Percentiles rank a stretch among this genome's conserved stretches.
Conservation (phyloP, 64 coral and sea anemone species). For the Montipora foliosa region DNA sequence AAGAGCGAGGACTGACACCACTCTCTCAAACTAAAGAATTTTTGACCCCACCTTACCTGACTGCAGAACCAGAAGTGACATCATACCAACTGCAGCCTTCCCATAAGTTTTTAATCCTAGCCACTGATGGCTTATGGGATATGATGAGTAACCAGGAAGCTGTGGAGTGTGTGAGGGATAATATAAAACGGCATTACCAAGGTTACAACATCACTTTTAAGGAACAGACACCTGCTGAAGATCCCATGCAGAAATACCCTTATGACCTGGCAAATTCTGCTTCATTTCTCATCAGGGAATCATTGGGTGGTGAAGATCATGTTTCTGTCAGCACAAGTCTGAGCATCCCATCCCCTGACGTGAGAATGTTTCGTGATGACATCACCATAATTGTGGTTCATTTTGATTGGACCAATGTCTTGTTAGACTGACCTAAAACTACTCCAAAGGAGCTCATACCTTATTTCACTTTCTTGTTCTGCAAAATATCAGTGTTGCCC, state of each 20-base stretch:
- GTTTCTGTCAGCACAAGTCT: conserved; percentile 63
- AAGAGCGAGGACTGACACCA: not conserved
- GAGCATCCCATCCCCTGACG: conserved; percentile 82
- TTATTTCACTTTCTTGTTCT: not conserved
- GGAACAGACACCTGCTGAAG: not conserved
- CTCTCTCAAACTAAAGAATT: conserved; percentile 57
- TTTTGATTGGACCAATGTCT: conserved; percentile 82
- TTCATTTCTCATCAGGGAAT: conserved; percentile 81
- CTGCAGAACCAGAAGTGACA: conserved; percentile 89
- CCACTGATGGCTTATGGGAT: conserved; percentile 97
- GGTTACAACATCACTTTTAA: not conserved
- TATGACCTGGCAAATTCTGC: conserved; percentile 81
- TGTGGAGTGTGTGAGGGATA: conserved; percentile 69
- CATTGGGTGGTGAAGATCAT: conserved; percentile 86
- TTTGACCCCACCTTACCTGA: conserved; percentile 88
- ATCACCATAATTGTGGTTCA: conserved; percentile 87
- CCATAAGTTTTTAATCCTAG: conserved; percentile 88
- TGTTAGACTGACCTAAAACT: not conserved
- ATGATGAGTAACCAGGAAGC: conserved; percentile 90
- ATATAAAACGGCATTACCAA: conserved; percentile 18
- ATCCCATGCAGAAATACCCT: conserved; percentile 26
- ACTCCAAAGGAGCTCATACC: not conserved
- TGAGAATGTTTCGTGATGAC: conserved; percentile 82
- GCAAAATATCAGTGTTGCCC: too few species aligned
- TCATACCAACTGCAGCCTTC: conserved; percentile 76